phyloP scores from a whole-genome alignment of 2,888 invertebrate genomes.

The Automeris io region DNA sequence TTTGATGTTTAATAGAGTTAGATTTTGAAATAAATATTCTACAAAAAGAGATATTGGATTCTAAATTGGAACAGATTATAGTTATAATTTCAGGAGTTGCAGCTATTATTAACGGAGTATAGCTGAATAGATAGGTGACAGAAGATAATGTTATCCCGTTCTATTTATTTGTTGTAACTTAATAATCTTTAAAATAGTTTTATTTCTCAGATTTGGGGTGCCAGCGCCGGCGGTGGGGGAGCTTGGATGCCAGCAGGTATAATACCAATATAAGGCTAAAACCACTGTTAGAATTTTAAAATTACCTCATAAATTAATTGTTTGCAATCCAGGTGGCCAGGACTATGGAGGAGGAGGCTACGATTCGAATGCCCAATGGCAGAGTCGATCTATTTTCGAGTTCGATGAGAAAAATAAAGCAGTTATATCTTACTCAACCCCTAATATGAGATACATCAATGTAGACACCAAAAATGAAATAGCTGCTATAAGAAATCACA shows the following conservation, averaged over 20 bases:
- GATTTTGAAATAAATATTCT: too few relatives aligned
- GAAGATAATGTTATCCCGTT: too few relatives aligned
- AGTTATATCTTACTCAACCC: conserved; percentile 38
- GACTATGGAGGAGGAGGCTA: conserved; percentile 60
- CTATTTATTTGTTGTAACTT: too few relatives aligned
- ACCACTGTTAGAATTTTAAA: conserved; percentile 1
- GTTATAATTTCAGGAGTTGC: too few relatives aligned
- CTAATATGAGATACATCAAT: conserved; percentile 21
- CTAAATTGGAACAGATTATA: too few relatives aligned
- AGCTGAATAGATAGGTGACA: too few relatives aligned
- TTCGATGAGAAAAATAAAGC: conserved; percentile 29
- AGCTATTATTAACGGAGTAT: too few relatives aligned
- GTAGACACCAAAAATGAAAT: neutral
- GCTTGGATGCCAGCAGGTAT: conserved; percentile 72
- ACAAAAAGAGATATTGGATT: too few relatives aligned
- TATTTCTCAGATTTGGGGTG: conserved; percentile 58
- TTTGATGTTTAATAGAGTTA: too few relatives aligned
- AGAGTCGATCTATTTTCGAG: conserved; percentile 54
- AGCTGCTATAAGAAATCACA: conserved; percentile 18
- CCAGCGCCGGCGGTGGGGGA: conserved; percentile 62
- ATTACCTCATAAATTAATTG: conserved; percentile 13
- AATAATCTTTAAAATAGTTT: conserved; percentile 1
- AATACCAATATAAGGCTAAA: conserved; percentile 37
- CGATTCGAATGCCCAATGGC: conserved; percentile 69
- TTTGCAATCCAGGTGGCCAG: conserved; percentile 51